Base-by-base conservation (phyloP, 2,113 vertebrate species). In the Eolophus roseicapilla region DNA sequence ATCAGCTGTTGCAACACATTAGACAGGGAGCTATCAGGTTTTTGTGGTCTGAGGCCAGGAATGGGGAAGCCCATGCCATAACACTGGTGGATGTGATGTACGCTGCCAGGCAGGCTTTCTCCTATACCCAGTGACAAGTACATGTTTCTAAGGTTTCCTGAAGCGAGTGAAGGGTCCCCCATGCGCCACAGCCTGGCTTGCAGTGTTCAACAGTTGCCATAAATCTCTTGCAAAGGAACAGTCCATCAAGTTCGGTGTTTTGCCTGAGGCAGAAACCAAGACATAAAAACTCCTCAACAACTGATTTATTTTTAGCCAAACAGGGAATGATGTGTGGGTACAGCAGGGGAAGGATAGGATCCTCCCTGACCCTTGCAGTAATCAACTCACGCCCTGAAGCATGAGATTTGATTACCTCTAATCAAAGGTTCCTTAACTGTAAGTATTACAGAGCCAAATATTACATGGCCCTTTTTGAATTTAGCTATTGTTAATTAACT, bases 111-210 rank as follows among this genome's bases (percentile, higher is more conserved):
- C 18, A 4, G 37, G 17, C 39, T 21, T 47, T 10, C 49, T 37
- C 47, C 88, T 11, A 10, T 35, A 8, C 13, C 23, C 46, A 3
- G 1, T 13, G 47, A 3, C 46, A 33, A 37, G 33, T 15, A 16
- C 15, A 2, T 2, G 28, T 4, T 62, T 47, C 4, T 15, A 10
- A 64, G 39, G 29, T 1, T 31, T 13, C 39, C 60, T 27, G 44
- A 29, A 20, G 2, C 0, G 44, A 6, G 18, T 0, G 19, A 50
- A 44, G 44, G 52, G 53, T 35, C 25, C 39, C 33, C 18, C 21
- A 1, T 1, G 8, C 75, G 0, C 37, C 75, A 12, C 0, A 0
- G 44, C 44, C 74, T 17, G 44, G 50, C 50, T 14, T 3, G 59
- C 67, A 16, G 17, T 7, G 3, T 62, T 31, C 39, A 1, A 15